Base-by-base conservation (phyloP, 2,113 vertebrate genomes). In the Alectura lathami region DNA sequence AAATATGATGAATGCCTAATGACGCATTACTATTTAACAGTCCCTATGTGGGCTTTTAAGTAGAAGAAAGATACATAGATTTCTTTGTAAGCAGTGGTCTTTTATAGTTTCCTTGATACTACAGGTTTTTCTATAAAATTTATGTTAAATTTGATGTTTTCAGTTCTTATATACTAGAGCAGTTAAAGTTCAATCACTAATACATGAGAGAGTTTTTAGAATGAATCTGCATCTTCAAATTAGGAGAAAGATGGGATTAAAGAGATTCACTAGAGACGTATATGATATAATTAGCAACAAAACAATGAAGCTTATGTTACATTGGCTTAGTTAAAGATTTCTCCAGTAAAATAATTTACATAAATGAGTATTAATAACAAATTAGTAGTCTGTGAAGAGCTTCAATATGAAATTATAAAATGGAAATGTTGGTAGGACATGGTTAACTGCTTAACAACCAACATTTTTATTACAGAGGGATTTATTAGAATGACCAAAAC, bases 91-190 rank as follows among this genome's bases (percentile, higher is more conserved):
- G 29, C 78, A 94, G 60, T 76, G 38, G 51, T 66, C 62, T 92
- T 96, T 96, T 92, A 97, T 96, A 82, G n/a, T 59, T 94, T 83
- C 62, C 83, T 72, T 94, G 36, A 66, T 90, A 30, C 83, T 88
- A 93, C 47, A 94, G 94, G 18, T 29, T 86, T 42, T 60, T 70
- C 62, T 96, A 32, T 93, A 91, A 95, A 91, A 91, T 81, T 54
- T 62, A 56, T 82, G 34, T 8, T 76, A 66, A 91, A 59, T 91
- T 91, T 53, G 40, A 92, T 70, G 95, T 96, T 83, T 92, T 93
- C 77, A 84, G 24, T 93, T 95, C 40, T 59, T 86, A 68, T 68
- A 27, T 88, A 62, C 60, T 82, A 43, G 47, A 72, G 92, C 79
- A 79, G 48, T 38, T 95, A 30, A 75, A 70, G 30, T 70, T 96